These are phyloP conservation scores for Eulemur coronatus DNA, from an alignment of 2,797 vertebrate species.

Conservation along the genomic window DNA sequence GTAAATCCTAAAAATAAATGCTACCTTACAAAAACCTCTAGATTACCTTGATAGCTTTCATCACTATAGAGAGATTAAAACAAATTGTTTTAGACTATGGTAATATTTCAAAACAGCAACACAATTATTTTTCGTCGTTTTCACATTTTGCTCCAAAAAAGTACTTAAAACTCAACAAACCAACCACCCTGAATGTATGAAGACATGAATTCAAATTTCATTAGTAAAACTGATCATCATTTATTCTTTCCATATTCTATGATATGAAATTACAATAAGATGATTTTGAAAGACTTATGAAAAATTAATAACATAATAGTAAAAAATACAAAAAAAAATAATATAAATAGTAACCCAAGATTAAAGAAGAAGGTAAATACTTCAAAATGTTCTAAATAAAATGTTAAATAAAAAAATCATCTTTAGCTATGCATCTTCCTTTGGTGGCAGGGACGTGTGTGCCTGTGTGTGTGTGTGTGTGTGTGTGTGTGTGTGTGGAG, in stretches of 20 bases:
- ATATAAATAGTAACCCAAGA: not conserved
- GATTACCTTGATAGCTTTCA: not conserved
- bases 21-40: not conserved
- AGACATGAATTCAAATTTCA: not conserved
- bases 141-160: not conserved
- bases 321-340: constrained; percentile 13
- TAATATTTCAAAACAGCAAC: not conserved
- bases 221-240: not conserved
- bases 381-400: not conserved
- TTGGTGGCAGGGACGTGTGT: not conserved
- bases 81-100: not conserved
- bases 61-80: not conserved
- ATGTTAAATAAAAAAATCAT: not conserved
- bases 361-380: not conserved
- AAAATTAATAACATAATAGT: not conserved
- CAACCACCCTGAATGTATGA: not conserved
- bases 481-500: too few relatives aligned
- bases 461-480: too few relatives aligned
- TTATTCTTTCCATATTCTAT: not conserved
- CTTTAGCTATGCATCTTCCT: not conserved
- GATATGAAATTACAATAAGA: not conserved
- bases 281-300: not conserved
- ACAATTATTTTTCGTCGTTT: not conserved
- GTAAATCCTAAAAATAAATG: not conserved
- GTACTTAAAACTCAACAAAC: not conserved